phyloP scores from a whole-genome alignment of 1,140 invertebrate genomes.

The Venturia canescens region DNA sequence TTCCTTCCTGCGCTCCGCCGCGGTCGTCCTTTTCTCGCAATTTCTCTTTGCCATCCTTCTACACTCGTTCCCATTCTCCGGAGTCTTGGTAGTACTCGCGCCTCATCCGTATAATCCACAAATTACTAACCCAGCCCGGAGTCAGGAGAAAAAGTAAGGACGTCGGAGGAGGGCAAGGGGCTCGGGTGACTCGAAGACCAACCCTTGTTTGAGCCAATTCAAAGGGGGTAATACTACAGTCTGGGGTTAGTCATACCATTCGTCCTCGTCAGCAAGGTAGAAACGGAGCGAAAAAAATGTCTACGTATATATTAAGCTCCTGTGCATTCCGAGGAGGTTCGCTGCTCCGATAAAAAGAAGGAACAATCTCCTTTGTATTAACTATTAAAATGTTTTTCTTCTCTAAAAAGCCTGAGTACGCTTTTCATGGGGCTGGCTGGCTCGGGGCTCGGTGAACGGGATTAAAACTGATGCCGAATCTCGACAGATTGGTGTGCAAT shows the following conservation, averaged over 20 bases:
- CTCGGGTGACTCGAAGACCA: constrained; percentile 64
- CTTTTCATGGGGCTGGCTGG: too few relatives aligned
- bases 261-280: constrained; percentile 50
- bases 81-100: constrained; percentile 33
- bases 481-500: neutral
- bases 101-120: constrained; percentile 69
- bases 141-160: constrained; percentile 21
- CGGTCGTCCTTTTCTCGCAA: neutral
- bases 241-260: constrained; percentile 48
- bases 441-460: too few relatives aligned
- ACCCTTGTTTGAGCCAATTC: constrained; percentile 69
- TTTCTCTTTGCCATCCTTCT: neutral
- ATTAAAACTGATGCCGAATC: neutral
- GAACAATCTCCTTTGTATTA: neutral
- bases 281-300: constrained; percentile 34
- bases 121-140: constrained; percentile 69
- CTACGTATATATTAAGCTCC: neutral
- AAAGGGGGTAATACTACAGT: constrained; percentile 65
- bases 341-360: neutral
- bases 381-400: neutral
- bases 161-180: neutral
- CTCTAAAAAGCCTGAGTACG: too few relatives aligned
- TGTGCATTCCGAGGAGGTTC: neutral
- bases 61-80: constrained; percentile 25
- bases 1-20: constrained; percentile 5